phyloP scores from a whole-genome alignment of 2,113 vertebrate species.

The Grammomys dolichurus region DNA sequence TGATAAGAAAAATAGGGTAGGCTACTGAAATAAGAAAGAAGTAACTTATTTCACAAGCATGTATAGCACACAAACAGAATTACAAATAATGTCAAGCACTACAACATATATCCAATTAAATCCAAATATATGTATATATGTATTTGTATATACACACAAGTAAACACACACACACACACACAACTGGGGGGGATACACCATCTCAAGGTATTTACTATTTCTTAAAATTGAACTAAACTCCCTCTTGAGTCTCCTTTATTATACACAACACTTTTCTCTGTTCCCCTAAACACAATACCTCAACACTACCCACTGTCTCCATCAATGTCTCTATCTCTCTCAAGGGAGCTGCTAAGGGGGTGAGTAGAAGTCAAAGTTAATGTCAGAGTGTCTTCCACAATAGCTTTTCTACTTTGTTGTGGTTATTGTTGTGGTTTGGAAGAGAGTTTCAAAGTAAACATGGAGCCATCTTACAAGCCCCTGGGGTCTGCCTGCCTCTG shows the following conservation, averaged over 20 bases:
- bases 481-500: neutral
- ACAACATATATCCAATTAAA: neutral
- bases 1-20: neutral
- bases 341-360: too few relatives aligned
- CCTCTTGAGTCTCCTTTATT: neutral
- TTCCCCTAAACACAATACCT: neutral
- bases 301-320: neutral
- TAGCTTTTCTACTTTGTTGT: neutral
- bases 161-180: neutral
- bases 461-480: too few relatives aligned
- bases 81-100: neutral
- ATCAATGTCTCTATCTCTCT: neutral
- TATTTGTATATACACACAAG: neutral
- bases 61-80: neutral
- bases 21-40: neutral
- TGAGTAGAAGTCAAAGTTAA: neutral
- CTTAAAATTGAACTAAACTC: neutral
- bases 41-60: slow-evolving; percentile 21
- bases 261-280: neutral
- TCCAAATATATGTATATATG: neutral
- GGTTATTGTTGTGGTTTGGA: neutral
- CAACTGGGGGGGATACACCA: neutral
- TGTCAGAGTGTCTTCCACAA: neutral
- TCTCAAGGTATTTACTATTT: neutral
- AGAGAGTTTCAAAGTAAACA: neutral